Conservation (phyloP, 2,797 vertebrate genomes). For the Smutsia gigantea region DNA sequence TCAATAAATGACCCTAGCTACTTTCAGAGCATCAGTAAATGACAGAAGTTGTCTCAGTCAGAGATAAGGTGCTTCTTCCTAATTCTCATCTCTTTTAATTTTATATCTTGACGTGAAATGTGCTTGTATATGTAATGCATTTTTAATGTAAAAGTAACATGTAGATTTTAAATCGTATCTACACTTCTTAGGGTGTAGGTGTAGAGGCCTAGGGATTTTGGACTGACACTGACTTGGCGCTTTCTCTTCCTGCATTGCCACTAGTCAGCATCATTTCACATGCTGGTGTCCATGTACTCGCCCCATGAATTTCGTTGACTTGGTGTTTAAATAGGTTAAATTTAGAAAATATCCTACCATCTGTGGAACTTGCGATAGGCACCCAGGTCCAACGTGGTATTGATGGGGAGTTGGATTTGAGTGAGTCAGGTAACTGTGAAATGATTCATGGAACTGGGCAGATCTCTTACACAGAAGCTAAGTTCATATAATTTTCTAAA, state of each 20-base stretch:
- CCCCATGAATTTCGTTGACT: not conserved
- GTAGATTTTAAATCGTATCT: not conserved
- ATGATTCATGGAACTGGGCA: not conserved
- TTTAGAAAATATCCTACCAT: not conserved
- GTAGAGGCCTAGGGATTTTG: not conserved
- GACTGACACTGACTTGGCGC: not conserved
- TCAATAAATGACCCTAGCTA: not conserved
- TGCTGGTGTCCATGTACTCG: not conserved
- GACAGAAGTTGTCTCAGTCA: not conserved
- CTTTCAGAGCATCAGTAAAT: not conserved
- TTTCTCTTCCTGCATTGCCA: not conserved
- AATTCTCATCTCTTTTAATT: not conserved
- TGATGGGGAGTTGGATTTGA: not conserved
- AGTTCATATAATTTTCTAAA: conserved; percentile 11
- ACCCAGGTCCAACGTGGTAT: not conserved
- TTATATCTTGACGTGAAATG: not conserved
- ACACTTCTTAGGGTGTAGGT: not conserved
- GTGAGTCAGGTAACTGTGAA: not conserved
- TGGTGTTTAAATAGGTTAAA: not conserved
- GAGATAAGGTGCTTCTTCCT: not conserved
- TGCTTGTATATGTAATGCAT: not conserved
- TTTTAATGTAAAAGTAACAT: not conserved
- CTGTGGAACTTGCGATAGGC: not conserved
- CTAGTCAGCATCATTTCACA: not conserved
- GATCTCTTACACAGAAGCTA: not conserved